Evolutionary conservation across 2,888 invertebrate species (phyloP), one percentile per base, ranked within the genome.

Genomic region (Epsilonema sp.): DNA sequence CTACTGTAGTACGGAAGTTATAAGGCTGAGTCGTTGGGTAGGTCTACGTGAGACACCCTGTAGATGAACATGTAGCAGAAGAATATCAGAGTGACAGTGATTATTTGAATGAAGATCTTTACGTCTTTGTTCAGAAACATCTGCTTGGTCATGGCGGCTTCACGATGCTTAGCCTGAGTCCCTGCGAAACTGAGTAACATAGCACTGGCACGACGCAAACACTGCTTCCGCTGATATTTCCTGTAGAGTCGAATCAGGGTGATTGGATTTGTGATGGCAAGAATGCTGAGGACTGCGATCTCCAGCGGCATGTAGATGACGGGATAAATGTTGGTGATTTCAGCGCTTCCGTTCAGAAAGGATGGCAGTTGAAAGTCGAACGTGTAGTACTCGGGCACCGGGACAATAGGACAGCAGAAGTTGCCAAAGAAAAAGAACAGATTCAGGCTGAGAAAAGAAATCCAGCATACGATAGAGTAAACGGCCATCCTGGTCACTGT

Each of bases 111-210:
- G 26, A 38, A 41, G 16, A 62, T 61, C 24, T 60, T 39, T 45
- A 61, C 60, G n/a, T n/a, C n/a, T n/a, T n/a, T n/a, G n/a, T n/a
- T n/a, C n/a, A n/a, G n/a, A n/a, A n/a, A n/a, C 42, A 62, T 60
- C 43, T 62, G 62, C 45, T 57, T 60, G 1, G 60, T 55, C n/a
- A n/a, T 8, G 19, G 16, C 40, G 36, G 3, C 16, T 13, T 5
- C 16, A 3, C 19, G 11, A 22, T 22, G 38, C 3, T 4, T 36
- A 5, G 23, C 23, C 60, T 60, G 60, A 49, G 58, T 56, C 56
- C 59, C 58, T 19, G 58, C 58, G 57, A 62, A 60, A 49, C 60
- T 60, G 49, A 61, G 41, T 19, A 62, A 52, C 59, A 60, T 59
- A 5, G 58, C 58, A 44, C 56, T 55, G 3, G 61, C 60, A 52